Percentiles rank a stretch among this genome's conserved stretches.
Evolutionary conservation across 2,113 vertebrate genomes (phyloP).

Genomic region (Pheucticus melanocephalus): DNA sequence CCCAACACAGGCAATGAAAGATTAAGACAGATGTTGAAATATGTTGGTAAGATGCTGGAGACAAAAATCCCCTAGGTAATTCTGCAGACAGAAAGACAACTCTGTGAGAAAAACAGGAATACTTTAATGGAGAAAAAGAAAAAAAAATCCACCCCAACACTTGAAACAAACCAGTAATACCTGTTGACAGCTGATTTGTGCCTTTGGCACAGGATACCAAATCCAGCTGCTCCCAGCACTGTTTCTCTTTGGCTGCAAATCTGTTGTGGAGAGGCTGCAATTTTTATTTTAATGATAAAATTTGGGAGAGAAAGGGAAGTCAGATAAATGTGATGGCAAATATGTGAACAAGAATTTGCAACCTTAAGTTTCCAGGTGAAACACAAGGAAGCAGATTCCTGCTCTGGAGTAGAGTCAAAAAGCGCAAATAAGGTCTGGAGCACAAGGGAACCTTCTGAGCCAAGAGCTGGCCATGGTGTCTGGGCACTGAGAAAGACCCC

Average conservation of each 20-base stretch:
- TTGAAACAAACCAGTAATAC: background rate
- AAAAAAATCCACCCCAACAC: background rate
- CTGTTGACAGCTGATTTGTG: background rate
- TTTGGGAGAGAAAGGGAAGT: background rate
- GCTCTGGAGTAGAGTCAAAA: background rate
- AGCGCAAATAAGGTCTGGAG: background rate
- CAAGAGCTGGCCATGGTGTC: background rate
- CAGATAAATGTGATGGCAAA: background rate
- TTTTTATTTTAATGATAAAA: background rate
- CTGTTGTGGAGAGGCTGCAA: background rate
- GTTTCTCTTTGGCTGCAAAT: background rate
- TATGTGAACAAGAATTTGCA: accelerated
- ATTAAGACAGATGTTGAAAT: background rate
- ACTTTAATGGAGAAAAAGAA: background rate
- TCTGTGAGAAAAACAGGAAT: background rate
- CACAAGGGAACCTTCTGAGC: background rate
- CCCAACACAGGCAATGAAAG: background rate
- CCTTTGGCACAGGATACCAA: background rate
- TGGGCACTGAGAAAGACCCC: background rate
- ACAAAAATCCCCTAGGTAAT: background rate
- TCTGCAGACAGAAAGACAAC: background rate
- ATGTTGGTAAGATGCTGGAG: background rate
- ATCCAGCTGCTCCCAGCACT: background rate
- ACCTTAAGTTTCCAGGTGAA: background rate
- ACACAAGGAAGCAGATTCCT: background rate